A percentile compares a stretch with the other conserved stretches of the same genome.
phyloP scores from a whole-genome alignment of 2,113 vertebrate species.

The Zosterops lateralis region DNA sequence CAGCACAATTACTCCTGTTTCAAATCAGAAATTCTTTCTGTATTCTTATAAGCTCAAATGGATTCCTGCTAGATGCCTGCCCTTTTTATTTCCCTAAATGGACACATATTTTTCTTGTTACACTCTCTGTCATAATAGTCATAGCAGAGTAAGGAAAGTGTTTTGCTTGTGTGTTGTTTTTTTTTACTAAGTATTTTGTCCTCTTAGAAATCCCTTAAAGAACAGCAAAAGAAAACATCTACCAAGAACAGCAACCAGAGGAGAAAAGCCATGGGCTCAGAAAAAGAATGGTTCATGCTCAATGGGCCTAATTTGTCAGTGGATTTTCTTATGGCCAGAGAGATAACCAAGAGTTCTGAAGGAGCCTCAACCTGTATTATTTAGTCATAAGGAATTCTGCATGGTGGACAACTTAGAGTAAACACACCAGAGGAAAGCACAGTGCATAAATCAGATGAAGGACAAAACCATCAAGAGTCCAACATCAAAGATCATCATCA shows the following conservation, averaged over 20 bases:
- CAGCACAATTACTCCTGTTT: conserved; percentile 8
- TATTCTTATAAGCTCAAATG: conserved; percentile 9
- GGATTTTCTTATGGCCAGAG: background rate
- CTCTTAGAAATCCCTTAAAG: conserved; percentile 53
- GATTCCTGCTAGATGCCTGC: background rate
- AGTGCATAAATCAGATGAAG: background rate
- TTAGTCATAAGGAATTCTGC: conserved; percentile 6
- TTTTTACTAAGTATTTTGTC: background rate
- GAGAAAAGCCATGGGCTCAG: conserved; percentile 10
- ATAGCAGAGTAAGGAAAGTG: background rate
- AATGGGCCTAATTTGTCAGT: conserved; percentile 35
- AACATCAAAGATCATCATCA: background rate
- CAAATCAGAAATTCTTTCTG: conserved; percentile 31
- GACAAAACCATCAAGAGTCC: background rate
- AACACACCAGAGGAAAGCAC: background rate
- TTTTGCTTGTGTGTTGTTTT: background rate
- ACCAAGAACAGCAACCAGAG: background rate
- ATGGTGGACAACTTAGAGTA: conserved; percentile 8
- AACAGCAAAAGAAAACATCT: conserved; percentile 10
- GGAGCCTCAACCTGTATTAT: background rate
- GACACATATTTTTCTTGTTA: background rate
- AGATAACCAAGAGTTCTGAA: conserved; percentile 47
- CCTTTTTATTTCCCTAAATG: conserved; percentile 34
- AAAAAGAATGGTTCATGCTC: conserved; percentile 13
- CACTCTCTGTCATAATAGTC: background rate